Percentiles rank a stretch among this genome's conserved stretches.
Conservation (phyloP, 2,113 vertebrate species). For the Bubalus kerabau region DNA sequence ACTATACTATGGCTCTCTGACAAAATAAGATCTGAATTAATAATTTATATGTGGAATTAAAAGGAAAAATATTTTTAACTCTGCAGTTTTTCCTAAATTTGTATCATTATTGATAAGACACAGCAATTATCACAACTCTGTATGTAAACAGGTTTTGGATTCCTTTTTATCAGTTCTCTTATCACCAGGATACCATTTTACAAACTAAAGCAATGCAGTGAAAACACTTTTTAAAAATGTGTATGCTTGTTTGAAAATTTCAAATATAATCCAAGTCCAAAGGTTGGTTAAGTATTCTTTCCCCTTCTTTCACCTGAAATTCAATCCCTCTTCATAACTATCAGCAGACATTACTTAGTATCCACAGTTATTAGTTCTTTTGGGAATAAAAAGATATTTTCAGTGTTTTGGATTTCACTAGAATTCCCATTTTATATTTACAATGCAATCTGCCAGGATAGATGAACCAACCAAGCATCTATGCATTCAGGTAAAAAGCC, state of each 20-base stretch:
- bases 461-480: background rate
- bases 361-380: background rate
- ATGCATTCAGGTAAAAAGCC: background rate
- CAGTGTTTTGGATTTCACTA: background rate
- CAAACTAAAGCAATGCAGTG: background rate
- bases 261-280: background rate
- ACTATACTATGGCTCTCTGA: background rate
- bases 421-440: background rate
- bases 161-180: background rate
- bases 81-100: background rate
- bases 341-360: background rate
- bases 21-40: background rate
- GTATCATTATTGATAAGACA: background rate
- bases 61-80: background rate
- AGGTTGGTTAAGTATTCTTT: background rate
- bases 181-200: background rate
- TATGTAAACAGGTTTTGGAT: background rate
- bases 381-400: background rate
- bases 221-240: background rate
- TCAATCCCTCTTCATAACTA: background rate
- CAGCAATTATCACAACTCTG: background rate
- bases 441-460: background rate
- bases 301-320: background rate
- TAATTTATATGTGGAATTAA: background rate
- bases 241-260: background rate